These are phyloP conservation scores for Drosophila yooni DNA, from an alignment of 2,888 invertebrate genomes.

Conservation along the genomic window DNA sequence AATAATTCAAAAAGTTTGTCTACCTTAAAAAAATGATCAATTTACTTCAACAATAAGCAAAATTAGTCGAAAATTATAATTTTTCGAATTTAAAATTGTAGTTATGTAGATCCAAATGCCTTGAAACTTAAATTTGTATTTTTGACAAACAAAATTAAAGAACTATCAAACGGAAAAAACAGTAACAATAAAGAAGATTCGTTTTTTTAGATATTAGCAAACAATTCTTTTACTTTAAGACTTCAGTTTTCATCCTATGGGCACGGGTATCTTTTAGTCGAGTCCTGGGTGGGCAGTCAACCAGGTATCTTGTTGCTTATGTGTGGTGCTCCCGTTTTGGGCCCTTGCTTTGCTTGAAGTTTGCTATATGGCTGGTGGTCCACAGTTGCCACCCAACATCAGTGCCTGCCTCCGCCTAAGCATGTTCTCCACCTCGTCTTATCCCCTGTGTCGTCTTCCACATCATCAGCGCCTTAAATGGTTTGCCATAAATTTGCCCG, in stretches of 20 bases:
- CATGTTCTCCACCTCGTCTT: conserved; percentile 54
- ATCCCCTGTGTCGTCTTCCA: conserved; percentile 69
- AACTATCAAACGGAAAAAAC: neutral
- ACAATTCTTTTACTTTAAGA: neutral
- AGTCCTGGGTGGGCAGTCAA: neutral
- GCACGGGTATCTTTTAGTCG: conserved; percentile 38
- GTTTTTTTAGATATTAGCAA: neutral
- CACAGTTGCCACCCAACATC: conserved; percentile 5
- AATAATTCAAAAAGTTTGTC: neutral
- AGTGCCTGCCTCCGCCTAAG: neutral
- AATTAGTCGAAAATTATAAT: neutral
- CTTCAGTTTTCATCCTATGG: too few species aligned
- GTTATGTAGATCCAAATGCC: neutral
- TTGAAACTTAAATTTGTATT: neutral
- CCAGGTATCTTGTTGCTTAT: conserved; percentile 14
- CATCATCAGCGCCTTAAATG: conserved; percentile 80
- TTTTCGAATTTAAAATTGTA: neutral
- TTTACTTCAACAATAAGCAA: neutral
- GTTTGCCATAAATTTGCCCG: conserved; percentile 76
- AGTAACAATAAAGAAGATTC: neutral
- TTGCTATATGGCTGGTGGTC: conserved; percentile 35
- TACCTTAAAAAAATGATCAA: neutral
- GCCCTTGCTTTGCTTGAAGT: conserved; percentile 48
- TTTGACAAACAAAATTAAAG: neutral
- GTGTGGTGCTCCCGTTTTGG: conserved; percentile 26